These are phyloP conservation scores for Sardinella longiceps DNA, from an alignment of 2,797 vertebrate genomes.

Conservation along the genomic window DNA sequence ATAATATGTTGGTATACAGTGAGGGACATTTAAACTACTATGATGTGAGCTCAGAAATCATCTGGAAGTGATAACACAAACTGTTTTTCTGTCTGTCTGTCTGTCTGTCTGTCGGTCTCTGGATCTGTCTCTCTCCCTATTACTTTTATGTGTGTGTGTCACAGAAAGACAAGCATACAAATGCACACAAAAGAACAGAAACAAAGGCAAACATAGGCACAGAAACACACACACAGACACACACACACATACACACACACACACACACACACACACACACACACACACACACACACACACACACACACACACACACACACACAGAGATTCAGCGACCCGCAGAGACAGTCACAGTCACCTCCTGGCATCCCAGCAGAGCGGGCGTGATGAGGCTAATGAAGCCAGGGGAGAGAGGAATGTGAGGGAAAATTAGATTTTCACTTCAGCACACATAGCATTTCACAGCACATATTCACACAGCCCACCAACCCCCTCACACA, in stretches of 20 bases:
- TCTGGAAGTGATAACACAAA: neutral
- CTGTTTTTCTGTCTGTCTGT: neutral
- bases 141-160: too few species aligned
- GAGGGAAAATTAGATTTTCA: constrained; percentile 61
- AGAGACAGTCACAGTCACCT: neutral
- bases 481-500: too few species aligned
- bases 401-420: constrained; percentile 41
- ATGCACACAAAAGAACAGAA: neutral
- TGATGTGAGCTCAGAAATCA: neutral
- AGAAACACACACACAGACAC: neutral
- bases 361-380: constrained; percentile 11
- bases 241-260: neutral
- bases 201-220: neutral
- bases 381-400: constrained; percentile 48
- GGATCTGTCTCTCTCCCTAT: neutral
- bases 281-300: constrained; percentile 3
- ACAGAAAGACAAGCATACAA: neutral
- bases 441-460: constrained; percentile 47
- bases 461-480: constrained; percentile 33
- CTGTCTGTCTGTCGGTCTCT: neutral
- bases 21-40: too few species aligned
- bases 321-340: neutral
- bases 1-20: too few species aligned
- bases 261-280: constrained; percentile 6
- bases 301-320: neutral